phyloP scores from a whole-genome alignment of 2,113 vertebrate species.

The Odontophorus gujanensis region DNA sequence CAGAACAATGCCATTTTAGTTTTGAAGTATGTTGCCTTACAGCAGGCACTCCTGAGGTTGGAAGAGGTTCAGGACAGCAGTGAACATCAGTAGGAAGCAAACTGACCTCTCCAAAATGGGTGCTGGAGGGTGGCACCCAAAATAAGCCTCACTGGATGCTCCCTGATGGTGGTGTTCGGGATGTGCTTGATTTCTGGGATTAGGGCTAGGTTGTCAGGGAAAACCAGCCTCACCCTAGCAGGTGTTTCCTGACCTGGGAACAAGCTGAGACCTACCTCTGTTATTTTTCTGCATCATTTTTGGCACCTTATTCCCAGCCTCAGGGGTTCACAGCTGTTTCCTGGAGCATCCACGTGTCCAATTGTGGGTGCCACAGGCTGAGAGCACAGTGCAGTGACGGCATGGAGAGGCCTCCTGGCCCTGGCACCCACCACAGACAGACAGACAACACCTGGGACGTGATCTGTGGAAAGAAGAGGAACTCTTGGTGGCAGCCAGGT shows the following conservation, averaged over 20 bases:
- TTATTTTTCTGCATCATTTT: neutral
- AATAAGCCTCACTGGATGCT: neutral
- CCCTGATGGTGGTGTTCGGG: neutral
- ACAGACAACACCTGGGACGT: neutral
- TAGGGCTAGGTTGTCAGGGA: neutral
- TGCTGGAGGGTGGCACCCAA: neutral
- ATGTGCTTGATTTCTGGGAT: neutral
- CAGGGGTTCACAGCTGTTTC: accelerated
- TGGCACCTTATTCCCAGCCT: neutral
- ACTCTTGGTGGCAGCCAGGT: neutral
- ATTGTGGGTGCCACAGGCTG: neutral
- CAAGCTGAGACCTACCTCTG: neutral
- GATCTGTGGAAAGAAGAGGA: neutral
- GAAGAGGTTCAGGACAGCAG: neutral
- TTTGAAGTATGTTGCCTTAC: neutral
- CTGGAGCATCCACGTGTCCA: accelerated
- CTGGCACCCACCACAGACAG: neutral
- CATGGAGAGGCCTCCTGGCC: neutral
- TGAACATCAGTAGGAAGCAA: accelerated
- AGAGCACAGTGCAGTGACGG: neutral
- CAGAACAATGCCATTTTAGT: accelerated
- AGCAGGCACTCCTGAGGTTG: accelerated
- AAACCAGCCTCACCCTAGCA: neutral
- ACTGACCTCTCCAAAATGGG: neutral
- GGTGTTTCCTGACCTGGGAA: accelerated